Evolutionary conservation across 2,888 invertebrate species (phyloP), one percentile per base, ranked within the genome.

Genomic region (Anodontia alba): DNA sequence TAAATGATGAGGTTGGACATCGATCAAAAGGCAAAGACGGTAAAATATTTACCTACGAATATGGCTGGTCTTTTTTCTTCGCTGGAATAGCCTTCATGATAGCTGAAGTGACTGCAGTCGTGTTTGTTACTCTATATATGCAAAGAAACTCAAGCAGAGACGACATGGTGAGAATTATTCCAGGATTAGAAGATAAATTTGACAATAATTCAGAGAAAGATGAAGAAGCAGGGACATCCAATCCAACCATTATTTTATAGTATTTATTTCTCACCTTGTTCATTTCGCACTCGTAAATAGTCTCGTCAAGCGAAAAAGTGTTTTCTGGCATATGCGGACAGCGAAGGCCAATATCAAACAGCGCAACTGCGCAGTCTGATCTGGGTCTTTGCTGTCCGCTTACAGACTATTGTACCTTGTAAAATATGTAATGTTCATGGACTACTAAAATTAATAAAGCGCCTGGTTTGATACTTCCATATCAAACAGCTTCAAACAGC

Each of bases 51-150:
- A 72, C 75, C 1, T 94, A 93, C 83, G 82, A 76, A 8, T 94
- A 94, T 83, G 93, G 93, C 23, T 94, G 93, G 93, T 93, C 94
- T 7, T 94, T 94, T 82, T 91, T 92, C 85, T 93, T 92, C 66
- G 93, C 92, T 36, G 94, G 93, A 1, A 87, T 92, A 23, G 91
- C 93, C 7, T 94, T 94, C 81, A 88, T 94, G 54, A 87, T 89
- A 46, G 88, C 92, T 15, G 92, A 93, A 88, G 78, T 91, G 20
- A 91, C 93, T 8, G 92, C 93, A 1, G 93, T 94, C 8, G 89
- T 92, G 36, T 89, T 91, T 74, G 91, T 94, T 54, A 91, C 93
- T 1, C 84, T 93, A 33, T 94, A 92, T 87, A 89, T 94, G 73
- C 88, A 90, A 81, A 83, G 92, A 72, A 89, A 92, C 80, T 76